Conservation (phyloP, 1,140 invertebrate species). For the Nymphalis io region DNA sequence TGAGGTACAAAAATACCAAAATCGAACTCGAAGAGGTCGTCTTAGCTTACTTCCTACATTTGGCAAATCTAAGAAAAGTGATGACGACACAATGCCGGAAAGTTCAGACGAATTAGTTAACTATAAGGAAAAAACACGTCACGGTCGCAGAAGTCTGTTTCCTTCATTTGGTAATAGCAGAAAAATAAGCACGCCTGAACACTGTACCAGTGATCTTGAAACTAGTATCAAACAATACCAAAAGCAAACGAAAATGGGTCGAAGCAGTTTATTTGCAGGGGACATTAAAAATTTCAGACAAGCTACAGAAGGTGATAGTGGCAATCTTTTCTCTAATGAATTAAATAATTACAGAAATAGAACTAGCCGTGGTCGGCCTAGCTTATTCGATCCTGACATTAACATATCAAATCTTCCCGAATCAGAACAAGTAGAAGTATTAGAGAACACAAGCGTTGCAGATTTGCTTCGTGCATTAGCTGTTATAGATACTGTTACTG, state of each 20-base stretch:
- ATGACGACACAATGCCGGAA: conserved; percentile 68
- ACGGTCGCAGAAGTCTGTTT: conserved; percentile 65
- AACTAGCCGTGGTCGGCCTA: conserved; percentile 72
- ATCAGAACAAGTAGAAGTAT: conserved; percentile 82
- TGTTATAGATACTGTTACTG: conserved; percentile 75
- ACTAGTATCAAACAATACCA: conserved; percentile 69
- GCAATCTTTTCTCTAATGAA: conserved; percentile 61
- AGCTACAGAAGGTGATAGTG: conserved; percentile 40
- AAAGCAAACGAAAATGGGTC: conserved; percentile 66
- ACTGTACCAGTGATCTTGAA: conserved; percentile 57
- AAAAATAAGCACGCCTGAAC: conserved; percentile 57
- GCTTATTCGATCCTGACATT: conserved; percentile 79
- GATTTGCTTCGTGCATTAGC: conserved; percentile 87
- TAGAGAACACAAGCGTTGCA: conserved; percentile 89
- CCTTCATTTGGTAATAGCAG: conserved; percentile 69
- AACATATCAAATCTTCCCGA: conserved; percentile 69
- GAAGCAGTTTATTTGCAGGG: conserved; percentile 70
- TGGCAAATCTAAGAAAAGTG: conserved; percentile 66
- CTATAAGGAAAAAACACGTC: conserved; percentile 71
- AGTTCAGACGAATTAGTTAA: conserved; percentile 71
- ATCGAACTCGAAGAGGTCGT: conserved; percentile 67
- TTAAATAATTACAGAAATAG: conserved; percentile 65
- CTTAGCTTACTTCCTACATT: conserved; percentile 73
- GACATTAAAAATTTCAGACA: conserved; percentile 53
- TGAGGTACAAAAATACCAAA: conserved; percentile 69